Evolutionary conservation across 2,113 vertebrate genomes (phyloP).

Genomic region (Antechinus stuartii): DNA sequence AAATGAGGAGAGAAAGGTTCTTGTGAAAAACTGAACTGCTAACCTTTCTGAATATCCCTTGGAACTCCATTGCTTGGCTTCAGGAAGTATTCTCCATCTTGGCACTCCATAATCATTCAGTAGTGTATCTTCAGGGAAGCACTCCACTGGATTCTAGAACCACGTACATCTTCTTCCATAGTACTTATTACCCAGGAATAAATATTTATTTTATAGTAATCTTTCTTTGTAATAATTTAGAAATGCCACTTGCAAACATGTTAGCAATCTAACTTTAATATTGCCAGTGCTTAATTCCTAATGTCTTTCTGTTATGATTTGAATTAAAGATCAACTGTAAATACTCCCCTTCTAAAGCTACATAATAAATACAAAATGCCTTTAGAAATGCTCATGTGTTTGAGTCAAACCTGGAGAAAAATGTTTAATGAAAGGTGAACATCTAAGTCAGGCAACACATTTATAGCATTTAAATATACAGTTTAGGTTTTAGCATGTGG

Average conservation of each 20-base stretch:
- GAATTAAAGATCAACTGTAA: slow-evolving; percentile 83
- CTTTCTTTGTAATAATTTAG: slow-evolving; percentile 77
- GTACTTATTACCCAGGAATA: slow-evolving; percentile 48
- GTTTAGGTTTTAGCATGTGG: background rate
- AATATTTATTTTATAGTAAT: slow-evolving; percentile 72
- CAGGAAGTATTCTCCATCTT: slow-evolving; percentile 47
- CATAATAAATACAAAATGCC: slow-evolving; percentile 80
- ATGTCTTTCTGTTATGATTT: slow-evolving; percentile 65
- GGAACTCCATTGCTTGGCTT: slow-evolving; percentile 63
- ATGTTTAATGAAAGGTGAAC: background rate
- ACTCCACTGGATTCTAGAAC: slow-evolving; percentile 66
- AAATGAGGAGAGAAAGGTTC: slow-evolving; percentile 30
- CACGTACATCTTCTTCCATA: slow-evolving; percentile 56
- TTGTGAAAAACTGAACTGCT: slow-evolving; percentile 69
- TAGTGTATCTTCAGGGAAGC: slow-evolving; percentile 49
- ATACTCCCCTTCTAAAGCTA: slow-evolving; percentile 81
- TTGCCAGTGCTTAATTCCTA: slow-evolving; percentile 77
- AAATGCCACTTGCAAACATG: slow-evolving; percentile 68
- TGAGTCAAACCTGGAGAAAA: slow-evolving; percentile 19
- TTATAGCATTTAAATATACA: slow-evolving; percentile 39
- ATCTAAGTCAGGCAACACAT: slow-evolving; percentile 24
- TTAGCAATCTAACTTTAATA: slow-evolving; percentile 72
- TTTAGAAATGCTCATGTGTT: slow-evolving; percentile 73
- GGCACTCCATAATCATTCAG: slow-evolving; percentile 20
- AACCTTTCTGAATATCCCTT: slow-evolving; percentile 64